Percentiles rank a stretch among this genome's conserved stretches.
Conservation (phyloP, 2,797 vertebrate genomes). For the Netta rufina region DNA sequence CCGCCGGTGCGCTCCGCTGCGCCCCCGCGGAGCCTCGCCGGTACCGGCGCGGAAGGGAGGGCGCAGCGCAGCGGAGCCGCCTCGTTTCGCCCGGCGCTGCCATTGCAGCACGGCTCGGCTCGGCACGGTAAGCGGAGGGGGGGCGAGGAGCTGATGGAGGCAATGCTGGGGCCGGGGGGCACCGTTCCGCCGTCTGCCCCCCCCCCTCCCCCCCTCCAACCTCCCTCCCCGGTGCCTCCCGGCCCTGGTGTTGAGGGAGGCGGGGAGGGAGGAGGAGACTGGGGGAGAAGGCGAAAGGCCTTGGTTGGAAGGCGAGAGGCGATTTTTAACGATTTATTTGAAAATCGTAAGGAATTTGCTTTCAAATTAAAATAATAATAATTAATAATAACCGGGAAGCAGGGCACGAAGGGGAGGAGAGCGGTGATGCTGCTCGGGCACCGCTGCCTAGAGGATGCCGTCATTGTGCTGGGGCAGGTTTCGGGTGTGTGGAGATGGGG, state of each 20-base stretch:
- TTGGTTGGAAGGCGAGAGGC: neutral
- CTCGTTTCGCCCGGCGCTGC: neutral
- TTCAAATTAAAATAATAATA: neutral
- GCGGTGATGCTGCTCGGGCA: neutral
- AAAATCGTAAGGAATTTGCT: neutral
- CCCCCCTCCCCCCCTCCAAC: no score
- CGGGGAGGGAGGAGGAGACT: neutral
- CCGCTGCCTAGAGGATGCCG: neutral
- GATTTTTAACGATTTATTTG: neutral
- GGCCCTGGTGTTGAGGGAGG: neutral
- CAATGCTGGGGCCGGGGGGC: neutral
- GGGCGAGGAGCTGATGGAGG: neutral
- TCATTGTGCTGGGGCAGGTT: neutral
- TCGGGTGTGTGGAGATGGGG: neutral
- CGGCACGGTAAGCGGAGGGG: neutral
- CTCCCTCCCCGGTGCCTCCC: neutral
- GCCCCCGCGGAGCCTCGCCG: conserved; percentile 34
- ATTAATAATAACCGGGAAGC: neutral
- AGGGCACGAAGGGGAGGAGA: neutral
- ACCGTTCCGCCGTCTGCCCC: neutral
- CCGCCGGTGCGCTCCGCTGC: neutral
- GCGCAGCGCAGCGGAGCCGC: neutral
- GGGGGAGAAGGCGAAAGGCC: neutral
- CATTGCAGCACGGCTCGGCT: neutral
- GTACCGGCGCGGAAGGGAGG: neutral